These are phyloP conservation scores for Pseudococcus longispinus DNA, from an alignment of 2,888 invertebrate genomes.

Conservation along the genomic window DNA sequence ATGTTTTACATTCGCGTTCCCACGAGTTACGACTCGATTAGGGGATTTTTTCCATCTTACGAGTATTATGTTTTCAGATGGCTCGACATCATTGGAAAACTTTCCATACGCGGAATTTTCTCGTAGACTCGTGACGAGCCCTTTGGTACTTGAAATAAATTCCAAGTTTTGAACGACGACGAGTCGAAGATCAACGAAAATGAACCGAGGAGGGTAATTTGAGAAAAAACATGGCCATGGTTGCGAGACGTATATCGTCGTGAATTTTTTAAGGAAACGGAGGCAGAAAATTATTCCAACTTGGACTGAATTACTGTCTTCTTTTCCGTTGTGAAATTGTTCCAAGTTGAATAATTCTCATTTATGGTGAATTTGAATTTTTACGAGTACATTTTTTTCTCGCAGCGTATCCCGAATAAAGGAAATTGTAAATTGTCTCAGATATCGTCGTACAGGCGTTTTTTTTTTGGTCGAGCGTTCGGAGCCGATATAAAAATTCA, in stretches of 20 bases:
- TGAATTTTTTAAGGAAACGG: conserved; percentile 26
- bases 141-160: background rate
- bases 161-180: background rate
- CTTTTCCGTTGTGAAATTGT: conserved; percentile 26
- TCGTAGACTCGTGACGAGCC: background rate
- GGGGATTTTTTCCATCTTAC: background rate
- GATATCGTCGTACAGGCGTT: background rate
- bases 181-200: background rate
- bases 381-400: background rate
- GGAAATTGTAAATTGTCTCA: conserved; percentile 3
- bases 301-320: conserved; percentile 19
- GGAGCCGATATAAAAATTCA: background rate
- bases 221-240: background rate
- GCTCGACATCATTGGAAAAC: background rate
- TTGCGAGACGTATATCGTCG: background rate
- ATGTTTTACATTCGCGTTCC: conserved; percentile 8
- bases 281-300: conserved; percentile 26
- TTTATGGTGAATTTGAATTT: conserved; percentile 37
- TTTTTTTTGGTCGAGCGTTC: background rate
- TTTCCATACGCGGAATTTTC: background rate
- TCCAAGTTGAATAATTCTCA: conserved; percentile 4
- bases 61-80: background rate
- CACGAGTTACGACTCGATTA: conserved; percentile 33
- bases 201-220: background rate
- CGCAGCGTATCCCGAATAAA: background rate